Evolutionary conservation across 2,797 vertebrate genomes (phyloP), one percentile per base, ranked within the genome.

Genomic region (Chloroceryle amazona): DNA sequence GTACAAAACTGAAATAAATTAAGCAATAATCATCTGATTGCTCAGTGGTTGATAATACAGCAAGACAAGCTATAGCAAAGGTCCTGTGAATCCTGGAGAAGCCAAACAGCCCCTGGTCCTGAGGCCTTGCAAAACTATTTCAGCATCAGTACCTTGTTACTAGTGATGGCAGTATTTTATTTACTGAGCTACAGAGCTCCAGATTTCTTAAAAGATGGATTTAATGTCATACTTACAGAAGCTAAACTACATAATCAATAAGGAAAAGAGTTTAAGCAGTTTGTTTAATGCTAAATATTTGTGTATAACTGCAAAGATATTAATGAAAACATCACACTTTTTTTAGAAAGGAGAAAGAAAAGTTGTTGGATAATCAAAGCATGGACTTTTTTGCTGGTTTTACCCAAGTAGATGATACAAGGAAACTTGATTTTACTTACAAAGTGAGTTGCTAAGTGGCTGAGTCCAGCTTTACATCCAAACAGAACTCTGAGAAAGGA

Each of bases 1-100:
- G 70, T 73, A 25, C 6, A 86, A 83, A 95, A 83, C 17, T 22
- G 60, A 72, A 89, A 35, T 44, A 44, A 80, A 73, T 57, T 52
- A 35, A 16, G 18, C 14, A 67, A 49, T 49, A 65, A 44, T 26
- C 17, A 31, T 20, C 33, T 65, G 28, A 28, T 61, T 65, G 31
- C 21, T 68, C 1, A 0, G 26, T 29, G 75, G 52, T 47, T 76
- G 22, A 11, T 35, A 61, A 81, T 58, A 49, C 8, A 41, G 37
- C 5, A 70, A 83, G 83, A 73, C 6, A 57, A 65, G 13, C 3
- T 46, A 26, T 73, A 80, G 29, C 9, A n/a, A 65, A n/a, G 11
- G 80, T 26, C 4, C 31, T 61, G 21, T 16, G 23, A 71, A 78
- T 49, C 0, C 1, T 46, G 18, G 58, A 35, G 29, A 86, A 81